These are phyloP conservation scores for Odontothrips loti DNA, from an alignment of 2,888 invertebrate species.

Conservation along the genomic window DNA sequence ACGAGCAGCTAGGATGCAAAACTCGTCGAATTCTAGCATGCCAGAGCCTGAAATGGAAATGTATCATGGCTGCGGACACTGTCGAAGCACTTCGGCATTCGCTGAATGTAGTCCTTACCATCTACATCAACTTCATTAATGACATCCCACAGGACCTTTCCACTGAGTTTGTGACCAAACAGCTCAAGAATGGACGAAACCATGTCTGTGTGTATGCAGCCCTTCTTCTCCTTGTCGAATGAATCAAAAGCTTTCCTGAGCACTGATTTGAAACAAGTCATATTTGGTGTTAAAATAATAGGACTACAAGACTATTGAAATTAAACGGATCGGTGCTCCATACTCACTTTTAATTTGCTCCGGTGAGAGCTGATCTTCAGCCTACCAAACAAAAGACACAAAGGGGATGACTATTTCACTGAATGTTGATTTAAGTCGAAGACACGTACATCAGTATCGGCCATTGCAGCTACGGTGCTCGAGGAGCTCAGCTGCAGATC, in stretches of 20 bases:
- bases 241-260: slow-evolving; percentile 86
- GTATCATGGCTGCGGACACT: too few relatives aligned
- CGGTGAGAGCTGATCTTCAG: slow-evolving; percentile 69
- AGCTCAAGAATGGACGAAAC: slow-evolving; percentile 82
- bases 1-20: slow-evolving; percentile 76
- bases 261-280: slow-evolving; percentile 53
- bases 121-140: slow-evolving; percentile 85
- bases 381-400: not conserved
- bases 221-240: slow-evolving; percentile 83
- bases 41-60: slow-evolving; percentile 61
- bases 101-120: slow-evolving; percentile 54
- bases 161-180: slow-evolving; percentile 80
- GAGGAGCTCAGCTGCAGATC: not conserved
- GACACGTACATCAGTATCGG: not conserved
- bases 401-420: not conserved
- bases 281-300: not conserved
- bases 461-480: not conserved
- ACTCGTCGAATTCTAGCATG: slow-evolving; percentile 84
- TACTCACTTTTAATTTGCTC: slow-evolving; percentile 74
- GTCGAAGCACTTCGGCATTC: too few relatives aligned
- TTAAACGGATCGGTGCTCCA: slow-evolving; percentile 31
- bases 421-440: too few relatives aligned
- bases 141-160: slow-evolving; percentile 70
- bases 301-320: too few relatives aligned
- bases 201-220: slow-evolving; percentile 76